Conservation (phyloP, 1,140 invertebrate species). For the Sycophaga agraensis region DNA sequence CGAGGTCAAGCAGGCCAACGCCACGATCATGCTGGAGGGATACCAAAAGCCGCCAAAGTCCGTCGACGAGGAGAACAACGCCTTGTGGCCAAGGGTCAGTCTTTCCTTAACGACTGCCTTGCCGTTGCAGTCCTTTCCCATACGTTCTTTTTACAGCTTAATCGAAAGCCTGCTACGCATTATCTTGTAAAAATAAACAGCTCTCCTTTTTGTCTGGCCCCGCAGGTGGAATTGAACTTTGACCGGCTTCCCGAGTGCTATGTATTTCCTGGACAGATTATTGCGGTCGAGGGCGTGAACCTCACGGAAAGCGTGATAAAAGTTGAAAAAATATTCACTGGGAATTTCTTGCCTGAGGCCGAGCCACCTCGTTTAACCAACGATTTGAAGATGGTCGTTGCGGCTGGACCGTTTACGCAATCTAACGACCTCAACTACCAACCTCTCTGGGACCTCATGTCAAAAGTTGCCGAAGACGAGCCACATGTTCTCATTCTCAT, state of each 20-base stretch:
- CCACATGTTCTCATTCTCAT: conserved; percentile 80
- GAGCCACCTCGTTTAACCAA: conserved; percentile 39
- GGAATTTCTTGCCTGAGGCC: conserved; percentile 45
- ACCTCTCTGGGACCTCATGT: conserved; percentile 76
- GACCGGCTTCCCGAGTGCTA: conserved; percentile 68
- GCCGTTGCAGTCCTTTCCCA: too few species aligned
- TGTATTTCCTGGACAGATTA: conserved; percentile 83
- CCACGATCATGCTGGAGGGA: conserved; percentile 70
- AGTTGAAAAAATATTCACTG: conserved; percentile 66
- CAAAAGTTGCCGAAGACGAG: conserved; percentile 66
- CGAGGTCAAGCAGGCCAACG: conserved; percentile 44
- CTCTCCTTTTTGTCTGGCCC: too few species aligned
- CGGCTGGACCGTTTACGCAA: conserved; percentile 80
- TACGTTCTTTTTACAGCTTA: too few species aligned
- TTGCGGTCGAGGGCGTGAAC: conserved; percentile 73
- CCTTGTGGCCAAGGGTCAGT: conserved; percentile 17
- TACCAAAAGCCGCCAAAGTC: conserved; percentile 57
- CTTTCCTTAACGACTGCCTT: too few species aligned
- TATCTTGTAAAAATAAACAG: too few species aligned
- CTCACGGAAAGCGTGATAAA: conserved; percentile 68
- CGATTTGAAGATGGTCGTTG: conserved; percentile 70
- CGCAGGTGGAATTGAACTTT: conserved; percentile 61
- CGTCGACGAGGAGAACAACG: conserved; percentile 30
- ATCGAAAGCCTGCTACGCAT: too few species aligned
- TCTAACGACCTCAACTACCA: conserved; percentile 76